Base-by-base conservation (phyloP, 2,113 vertebrate species). In the Ailuropoda melanoleuca region DNA sequence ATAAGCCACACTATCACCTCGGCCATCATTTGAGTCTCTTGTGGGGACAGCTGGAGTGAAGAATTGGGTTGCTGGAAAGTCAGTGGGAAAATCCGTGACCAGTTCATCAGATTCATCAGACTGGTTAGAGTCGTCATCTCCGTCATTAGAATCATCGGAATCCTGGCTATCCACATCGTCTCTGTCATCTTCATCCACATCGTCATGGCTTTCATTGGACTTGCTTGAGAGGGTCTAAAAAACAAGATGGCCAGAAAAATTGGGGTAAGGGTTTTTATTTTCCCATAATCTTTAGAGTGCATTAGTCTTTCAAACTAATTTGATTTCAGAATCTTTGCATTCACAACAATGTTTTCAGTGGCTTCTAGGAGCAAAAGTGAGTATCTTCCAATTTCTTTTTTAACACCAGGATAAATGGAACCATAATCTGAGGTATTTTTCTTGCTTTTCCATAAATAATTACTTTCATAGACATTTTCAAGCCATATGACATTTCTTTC, bases 1-100 rank as follows among this genome's bases (percentile, higher is more conserved):
- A 31, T 98, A 98, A 46, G 48, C 97, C 90, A 98, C 94, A 0
- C 98, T 99, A 8, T 99, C 99, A 0, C 99, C 99, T 96, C 99
- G 98, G 90, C 98, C 98, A 0, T 97, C 26, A 0, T 97, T 95
- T 75, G 93, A 90, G 60, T 98, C 98, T 11, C 13, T 78, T 1
- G 98, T 99, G 82, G 98, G 97, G 50, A 86, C 31, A n/a, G 82
- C 78, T n/a, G 98, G 98, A 56, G 97, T 93, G 34, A 93, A 89
- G 8, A 88, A 19, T 11, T 55, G 24, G 0, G 98, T 98, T 66
- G 88, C 31, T n/a, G 98, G 96, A 23, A 56, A 8, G 2, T 97
- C 93, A 1, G 98, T 98, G 96, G 98, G 95, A 26, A 74, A 77
- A 19, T 48, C 10, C 0, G 98, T 98, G 92, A 74, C 3, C 11